Percentiles rank a stretch among this genome's conserved stretches.
Conservation (phyloP, 1,140 invertebrate genomes). For the Akabosia matsudoensis region DNA sequence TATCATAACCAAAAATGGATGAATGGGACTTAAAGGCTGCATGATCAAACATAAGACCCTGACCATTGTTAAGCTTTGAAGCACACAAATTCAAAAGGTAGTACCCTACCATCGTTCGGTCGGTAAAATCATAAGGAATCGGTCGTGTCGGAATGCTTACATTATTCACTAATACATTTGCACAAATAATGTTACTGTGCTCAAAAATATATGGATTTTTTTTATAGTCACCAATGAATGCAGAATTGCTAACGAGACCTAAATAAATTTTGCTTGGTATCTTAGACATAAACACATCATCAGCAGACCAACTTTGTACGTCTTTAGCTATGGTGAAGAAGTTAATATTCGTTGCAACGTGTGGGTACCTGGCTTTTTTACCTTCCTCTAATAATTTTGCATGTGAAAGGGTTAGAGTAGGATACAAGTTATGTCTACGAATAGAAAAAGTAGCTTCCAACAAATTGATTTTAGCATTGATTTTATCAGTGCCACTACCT, state of each 20-base stretch:
- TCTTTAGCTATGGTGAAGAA: neutral
- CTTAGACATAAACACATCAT: neutral
- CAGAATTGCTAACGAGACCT: neutral
- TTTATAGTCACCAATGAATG: neutral
- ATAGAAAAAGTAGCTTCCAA: conserved; percentile 4
- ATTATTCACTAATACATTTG: neutral
- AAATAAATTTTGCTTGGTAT: neutral
- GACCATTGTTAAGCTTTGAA: neutral
- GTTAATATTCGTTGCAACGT: neutral
- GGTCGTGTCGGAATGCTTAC: neutral
- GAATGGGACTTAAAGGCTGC: neutral
- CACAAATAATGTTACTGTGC: neutral
- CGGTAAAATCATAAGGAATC: neutral
- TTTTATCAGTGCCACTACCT: no score
- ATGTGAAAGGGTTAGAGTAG: neutral
- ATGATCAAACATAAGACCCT: neutral
- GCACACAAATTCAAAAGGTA: neutral
- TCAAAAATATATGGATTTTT: neutral
- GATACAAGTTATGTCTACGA: neutral
- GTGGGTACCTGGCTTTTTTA: neutral
- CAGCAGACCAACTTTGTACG: neutral
- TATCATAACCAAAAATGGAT: neutral
- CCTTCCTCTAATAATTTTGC: neutral
- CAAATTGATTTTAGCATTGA: neutral
- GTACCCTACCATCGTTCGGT: neutral